phyloP scores from a whole-genome alignment of 2,797 vertebrate species.

The Octomys mimax region DNA sequence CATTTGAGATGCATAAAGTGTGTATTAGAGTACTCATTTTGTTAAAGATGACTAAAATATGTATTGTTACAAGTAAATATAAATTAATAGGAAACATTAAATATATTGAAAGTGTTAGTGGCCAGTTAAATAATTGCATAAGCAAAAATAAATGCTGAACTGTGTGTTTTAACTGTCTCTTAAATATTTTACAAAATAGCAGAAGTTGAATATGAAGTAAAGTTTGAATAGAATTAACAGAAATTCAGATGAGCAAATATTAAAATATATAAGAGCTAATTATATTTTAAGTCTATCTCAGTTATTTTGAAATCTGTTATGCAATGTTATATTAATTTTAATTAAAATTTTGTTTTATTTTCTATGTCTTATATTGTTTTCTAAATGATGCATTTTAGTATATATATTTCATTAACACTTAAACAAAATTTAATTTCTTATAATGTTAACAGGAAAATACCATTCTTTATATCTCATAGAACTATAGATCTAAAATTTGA shows the following conservation, averaged over 20 bases:
- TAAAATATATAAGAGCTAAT: conserved; percentile 36
- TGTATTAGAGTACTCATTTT: background rate
- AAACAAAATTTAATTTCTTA: conserved; percentile 4
- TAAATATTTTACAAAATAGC: background rate
- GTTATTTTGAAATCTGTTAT: conserved; percentile 2
- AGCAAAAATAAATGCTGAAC: background rate
- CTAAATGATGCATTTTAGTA: background rate
- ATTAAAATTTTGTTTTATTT: background rate
- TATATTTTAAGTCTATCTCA: conserved; percentile 1
- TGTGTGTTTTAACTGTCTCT: background rate
- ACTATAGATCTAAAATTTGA: conserved; percentile 27
- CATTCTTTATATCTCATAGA: background rate
- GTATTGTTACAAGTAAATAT: background rate
- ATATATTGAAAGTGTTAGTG: background rate
- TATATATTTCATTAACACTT: background rate
- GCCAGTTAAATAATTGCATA: background rate
- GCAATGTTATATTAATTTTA: background rate
- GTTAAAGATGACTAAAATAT: background rate
- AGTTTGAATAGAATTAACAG: background rate
- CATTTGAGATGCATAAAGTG: background rate
- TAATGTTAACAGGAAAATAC: background rate
- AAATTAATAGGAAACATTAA: background rate
- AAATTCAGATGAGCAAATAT: background rate
- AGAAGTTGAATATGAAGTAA: background rate
- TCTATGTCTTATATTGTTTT: background rate